A percentile compares a stretch with the other conserved stretches of the same genome.
Conservation (phyloP, 2,888 invertebrate genomes). For the Drosophila picticornis region DNA sequence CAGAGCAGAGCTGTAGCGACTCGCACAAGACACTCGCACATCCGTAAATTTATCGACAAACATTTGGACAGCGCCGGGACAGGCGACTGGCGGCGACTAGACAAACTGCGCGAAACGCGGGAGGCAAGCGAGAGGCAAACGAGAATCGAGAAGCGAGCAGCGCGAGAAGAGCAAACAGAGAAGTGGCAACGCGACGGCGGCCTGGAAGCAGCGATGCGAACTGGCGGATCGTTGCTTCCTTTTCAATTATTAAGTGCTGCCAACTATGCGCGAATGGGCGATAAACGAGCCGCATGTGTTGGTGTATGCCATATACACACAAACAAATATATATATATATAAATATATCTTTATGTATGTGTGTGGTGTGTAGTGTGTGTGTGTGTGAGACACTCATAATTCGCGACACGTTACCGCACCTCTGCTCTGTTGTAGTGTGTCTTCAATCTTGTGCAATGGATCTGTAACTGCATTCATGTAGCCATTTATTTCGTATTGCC, state of each 20-base stretch:
- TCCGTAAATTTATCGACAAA: constrained; percentile 82
- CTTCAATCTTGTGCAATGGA: constrained; percentile 72
- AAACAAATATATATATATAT: background rate
- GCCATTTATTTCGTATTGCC: constrained; percentile 68
- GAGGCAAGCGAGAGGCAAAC: background rate
- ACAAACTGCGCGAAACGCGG: constrained; percentile 46
- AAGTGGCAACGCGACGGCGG: constrained; percentile 14
- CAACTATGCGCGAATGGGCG: constrained; percentile 76
- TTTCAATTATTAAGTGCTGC: constrained; percentile 84
- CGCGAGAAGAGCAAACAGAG: constrained; percentile 1
- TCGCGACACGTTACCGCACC: constrained; percentile 64
- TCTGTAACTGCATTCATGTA: constrained; percentile 68
- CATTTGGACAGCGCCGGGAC: constrained; percentile 74
- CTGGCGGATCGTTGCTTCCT: constrained; percentile 81
- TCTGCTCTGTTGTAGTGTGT: constrained; percentile 21
- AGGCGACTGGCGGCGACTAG: constrained; percentile 54
- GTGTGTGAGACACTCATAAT: constrained; percentile 60
- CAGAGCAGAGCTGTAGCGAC: constrained; percentile 46
- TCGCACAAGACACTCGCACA: constrained; percentile 80
- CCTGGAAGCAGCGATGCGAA: constrained; percentile 52
- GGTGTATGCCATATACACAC: background rate
- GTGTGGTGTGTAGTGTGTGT: constrained; percentile 16
- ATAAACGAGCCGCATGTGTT: constrained; percentile 65
- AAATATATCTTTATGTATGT: constrained; percentile 9
- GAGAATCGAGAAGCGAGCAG: constrained; percentile 3